phyloP scores from a whole-genome alignment of 30 jellyfish, hydroid and myxozoan species.

The Rhopilema esculentum region DNA sequence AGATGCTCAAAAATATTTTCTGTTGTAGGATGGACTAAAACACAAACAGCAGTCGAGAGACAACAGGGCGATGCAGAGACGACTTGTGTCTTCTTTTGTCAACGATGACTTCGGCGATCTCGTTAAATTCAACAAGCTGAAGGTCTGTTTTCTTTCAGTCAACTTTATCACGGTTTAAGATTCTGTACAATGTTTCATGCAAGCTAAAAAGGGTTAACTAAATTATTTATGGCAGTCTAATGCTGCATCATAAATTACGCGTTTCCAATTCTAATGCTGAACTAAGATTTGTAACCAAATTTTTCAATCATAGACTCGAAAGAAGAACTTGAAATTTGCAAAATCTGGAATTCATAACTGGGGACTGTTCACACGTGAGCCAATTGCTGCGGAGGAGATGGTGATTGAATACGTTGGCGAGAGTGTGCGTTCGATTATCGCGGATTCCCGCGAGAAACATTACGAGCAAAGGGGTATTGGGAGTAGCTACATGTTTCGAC shows the following conservation, averaged over 20 bases:
- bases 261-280: no score
- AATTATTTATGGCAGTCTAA: no score
- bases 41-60: constrained; percentile 94
- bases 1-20: no score
- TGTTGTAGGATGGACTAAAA: constrained; percentile 87
- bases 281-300: no score
- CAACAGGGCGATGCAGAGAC: constrained; percentile 95
- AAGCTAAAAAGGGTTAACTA: no score
- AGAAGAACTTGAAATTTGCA: constrained; percentile 93
- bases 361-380: constrained; percentile 99
- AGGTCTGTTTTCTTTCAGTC: constrained; percentile 18
- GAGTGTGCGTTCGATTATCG: constrained; percentile 91
- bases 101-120: constrained; percentile 95
- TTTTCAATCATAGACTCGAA: constrained; percentile 75
- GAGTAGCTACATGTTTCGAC: constrained; percentile 95
- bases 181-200: no score
- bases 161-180: not conserved
- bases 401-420: constrained; percentile 99
- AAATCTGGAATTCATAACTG: constrained; percentile 98
- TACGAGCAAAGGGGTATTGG: constrained; percentile 97
- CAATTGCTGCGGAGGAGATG: constrained; percentile 98
- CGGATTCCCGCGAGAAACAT: constrained; percentile 97
- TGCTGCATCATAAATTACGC: no score
- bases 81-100: constrained; percentile 88
- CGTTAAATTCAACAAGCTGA: constrained; percentile 88